Evolutionary conservation across 2,113 vertebrate genomes (phyloP).

Genomic region (Phrynocephalus versicolor): DNA sequence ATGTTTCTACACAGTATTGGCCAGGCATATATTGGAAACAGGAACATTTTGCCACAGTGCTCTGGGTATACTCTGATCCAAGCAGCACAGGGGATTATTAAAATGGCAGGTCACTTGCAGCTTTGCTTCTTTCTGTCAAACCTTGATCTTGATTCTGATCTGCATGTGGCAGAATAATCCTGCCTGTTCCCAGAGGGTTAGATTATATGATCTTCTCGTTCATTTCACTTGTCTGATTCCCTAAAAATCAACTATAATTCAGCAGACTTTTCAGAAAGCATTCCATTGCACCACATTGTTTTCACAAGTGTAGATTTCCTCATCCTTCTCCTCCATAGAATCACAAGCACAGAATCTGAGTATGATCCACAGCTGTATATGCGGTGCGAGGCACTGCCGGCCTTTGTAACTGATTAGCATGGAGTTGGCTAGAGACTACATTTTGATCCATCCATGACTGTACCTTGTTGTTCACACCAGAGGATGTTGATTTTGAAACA

Average conservation of each 20-base stretch:
- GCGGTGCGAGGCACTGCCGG: accelerated
- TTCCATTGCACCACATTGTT: not conserved
- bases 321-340: not conserved
- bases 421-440: not conserved
- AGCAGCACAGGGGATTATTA: not conserved
- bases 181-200: not conserved
- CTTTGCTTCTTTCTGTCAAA: not conserved
- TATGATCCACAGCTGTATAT: not conserved
- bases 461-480: not conserved
- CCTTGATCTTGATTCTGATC: not conserved
- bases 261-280: not conserved
- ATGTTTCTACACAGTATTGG: not conserved
- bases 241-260: not conserved
- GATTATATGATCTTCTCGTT: not conserved
- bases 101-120: not conserved
- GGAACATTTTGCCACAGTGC: not conserved
- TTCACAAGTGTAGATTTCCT: not conserved
- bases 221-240: not conserved
- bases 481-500: not conserved
- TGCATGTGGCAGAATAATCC: not conserved
- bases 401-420: not conserved
- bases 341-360: not conserved
- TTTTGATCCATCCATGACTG: not conserved
- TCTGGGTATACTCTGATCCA: not conserved
- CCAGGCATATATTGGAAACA: not conserved